Conservation (phyloP, 2,888 invertebrate species). For the Lissocephala sabroskyi region DNA sequence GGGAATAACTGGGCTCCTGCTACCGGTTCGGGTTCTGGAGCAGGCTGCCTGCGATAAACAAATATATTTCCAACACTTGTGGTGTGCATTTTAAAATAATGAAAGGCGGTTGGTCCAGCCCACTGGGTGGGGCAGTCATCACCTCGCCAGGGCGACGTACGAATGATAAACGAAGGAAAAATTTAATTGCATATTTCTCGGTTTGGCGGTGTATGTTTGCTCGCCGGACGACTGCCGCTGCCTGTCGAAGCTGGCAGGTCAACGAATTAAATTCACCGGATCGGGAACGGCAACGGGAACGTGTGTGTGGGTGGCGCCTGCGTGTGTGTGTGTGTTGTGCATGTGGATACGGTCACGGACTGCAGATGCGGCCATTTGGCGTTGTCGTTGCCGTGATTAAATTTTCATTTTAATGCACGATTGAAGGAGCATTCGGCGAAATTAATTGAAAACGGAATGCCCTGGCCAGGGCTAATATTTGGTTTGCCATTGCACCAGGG, state of each 20-base stretch:
- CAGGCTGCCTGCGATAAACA: conserved; percentile 35
- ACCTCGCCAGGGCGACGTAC: not conserved
- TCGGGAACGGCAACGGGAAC: not conserved
- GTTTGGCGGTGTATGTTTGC: conserved; percentile 8
- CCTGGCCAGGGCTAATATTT: conserved; percentile 53
- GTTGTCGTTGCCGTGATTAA: conserved; percentile 43
- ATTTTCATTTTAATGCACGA: conserved; percentile 63
- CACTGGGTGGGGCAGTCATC: not conserved
- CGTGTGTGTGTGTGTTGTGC: no score
- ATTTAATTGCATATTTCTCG: conserved; percentile 54
- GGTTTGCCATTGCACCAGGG: conserved; percentile 25
- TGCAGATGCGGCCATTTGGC: conserved; percentile 12
- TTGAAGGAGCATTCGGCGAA: conserved; percentile 55
- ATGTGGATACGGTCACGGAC: no score
- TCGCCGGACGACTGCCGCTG: not conserved
- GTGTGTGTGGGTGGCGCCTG: not conserved
- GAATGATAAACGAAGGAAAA: conserved; percentile 19
- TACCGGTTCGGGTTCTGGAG: not conserved
- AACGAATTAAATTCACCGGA: not conserved
- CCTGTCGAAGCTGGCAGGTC: not conserved
- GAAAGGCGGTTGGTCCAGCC: conserved; percentile 19
- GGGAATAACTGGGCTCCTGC: no score
- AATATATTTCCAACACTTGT: conserved; percentile 54
- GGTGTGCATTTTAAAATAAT: conserved; percentile 52
- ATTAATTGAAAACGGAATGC: conserved; percentile 53